Evolutionary conservation across 2,113 vertebrate species (phyloP), one percentile per base, ranked within the genome.

Genomic region (Pseudorhombus dupliciocellatus): DNA sequence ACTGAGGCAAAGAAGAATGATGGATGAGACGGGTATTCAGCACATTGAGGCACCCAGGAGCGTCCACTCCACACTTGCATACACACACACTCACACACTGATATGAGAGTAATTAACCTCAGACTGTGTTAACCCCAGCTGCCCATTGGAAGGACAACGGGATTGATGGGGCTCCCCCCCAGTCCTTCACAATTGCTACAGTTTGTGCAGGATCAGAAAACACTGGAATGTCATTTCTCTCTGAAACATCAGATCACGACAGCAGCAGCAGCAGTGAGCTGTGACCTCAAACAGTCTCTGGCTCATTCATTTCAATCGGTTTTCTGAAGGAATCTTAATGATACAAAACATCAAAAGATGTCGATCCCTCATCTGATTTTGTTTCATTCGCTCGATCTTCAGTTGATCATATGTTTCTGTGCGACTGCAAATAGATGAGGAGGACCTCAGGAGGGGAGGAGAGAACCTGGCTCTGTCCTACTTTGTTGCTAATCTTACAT

Each of bases 81-180:
- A 63, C 75, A 69, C 62, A 69, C 61, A 67, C 72, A 58, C 65
- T 75, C 79, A 55, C 60, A 62, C 84, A 70, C 62, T 78, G 88
- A 91, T 91, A 91, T 93, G 90, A 90, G 89, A 92, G 93, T 93
- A 93, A 94, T 94, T 94, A 94, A 94, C 93, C 94, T 94, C 91
- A 87, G 93, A 89, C 92, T 93, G 87, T 77, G 85, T 87, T 90
- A 90, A 88, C 88, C 91, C 90, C 81, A 81, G 81, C 88, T 91
- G 89, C 90, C 90, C 91, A 91, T 93, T 93, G 93, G 90, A 91
- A 92, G 92, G 90, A 91, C 92, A 92, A 87, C 84, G 90, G 88
- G 93, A 94, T 94, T 93, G 90, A 94, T 94, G 93, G 87, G 63
- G 57, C 79, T 79, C 75, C 81, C 79, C 57, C 81, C 77, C 75